Percentiles rank a stretch among this genome's conserved stretches.
These are phyloP conservation scores for Euzophera pinguis DNA, from an alignment of 2,888 invertebrate species.

Conservation along the genomic window DNA sequence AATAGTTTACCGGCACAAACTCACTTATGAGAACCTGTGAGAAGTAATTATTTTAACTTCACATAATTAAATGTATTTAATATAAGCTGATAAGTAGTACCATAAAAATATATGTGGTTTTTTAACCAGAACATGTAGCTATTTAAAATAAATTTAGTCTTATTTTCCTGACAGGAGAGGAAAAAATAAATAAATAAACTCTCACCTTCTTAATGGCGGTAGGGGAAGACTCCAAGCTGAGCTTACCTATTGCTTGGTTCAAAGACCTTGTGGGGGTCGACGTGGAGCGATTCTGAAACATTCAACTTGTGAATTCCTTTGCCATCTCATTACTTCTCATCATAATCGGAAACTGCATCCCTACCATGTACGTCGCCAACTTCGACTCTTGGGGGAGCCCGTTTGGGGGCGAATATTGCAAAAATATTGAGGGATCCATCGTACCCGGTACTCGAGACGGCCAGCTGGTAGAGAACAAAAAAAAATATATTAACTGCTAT, in stretches of 20 bases:
- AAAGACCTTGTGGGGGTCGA: conserved; percentile 52
- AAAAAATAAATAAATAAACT: not conserved
- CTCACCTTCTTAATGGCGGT: conserved; percentile 53
- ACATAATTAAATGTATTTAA: too few species aligned
- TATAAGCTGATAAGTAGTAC: too few species aligned
- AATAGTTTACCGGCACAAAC: conserved; percentile 65
- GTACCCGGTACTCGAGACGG: conserved; percentile 48
- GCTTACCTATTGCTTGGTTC: conserved; percentile 51
- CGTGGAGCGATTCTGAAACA: conserved; percentile 58
- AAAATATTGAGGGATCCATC: conserved; percentile 87
- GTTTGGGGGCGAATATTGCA: conserved; percentile 83
- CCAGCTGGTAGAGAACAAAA: conserved; percentile 30
- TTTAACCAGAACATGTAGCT: too few species aligned
- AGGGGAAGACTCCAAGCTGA: conserved; percentile 58
- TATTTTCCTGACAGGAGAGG: not conserved
- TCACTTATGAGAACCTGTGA: conserved; percentile 55
- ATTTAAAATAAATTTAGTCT: too few species aligned
- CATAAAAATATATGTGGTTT: too few species aligned
- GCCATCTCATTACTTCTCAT: not conserved
- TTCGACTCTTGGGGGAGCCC: conserved; percentile 92
- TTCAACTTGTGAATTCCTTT: not conserved
- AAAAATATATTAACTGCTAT: conserved; percentile 14
- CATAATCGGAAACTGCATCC: conserved; percentile 5
- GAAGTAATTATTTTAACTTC: not conserved
- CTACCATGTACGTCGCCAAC: conserved; percentile 90